Conservation (phyloP, 1,140 invertebrate species). For the Tribolium madens region DNA sequence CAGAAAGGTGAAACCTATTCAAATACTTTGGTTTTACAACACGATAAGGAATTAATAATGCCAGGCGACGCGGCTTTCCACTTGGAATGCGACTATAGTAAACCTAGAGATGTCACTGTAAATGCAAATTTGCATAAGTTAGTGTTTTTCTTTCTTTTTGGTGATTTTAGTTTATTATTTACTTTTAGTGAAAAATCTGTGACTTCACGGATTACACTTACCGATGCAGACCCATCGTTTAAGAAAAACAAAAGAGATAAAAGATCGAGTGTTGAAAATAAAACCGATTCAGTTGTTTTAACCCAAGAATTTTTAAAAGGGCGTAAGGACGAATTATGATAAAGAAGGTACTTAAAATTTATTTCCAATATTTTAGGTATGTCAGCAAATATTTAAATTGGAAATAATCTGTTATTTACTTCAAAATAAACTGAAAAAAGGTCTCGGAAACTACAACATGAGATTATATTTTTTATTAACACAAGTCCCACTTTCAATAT, state of each 20-base stretch:
- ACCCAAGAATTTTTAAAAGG: slow-evolving; percentile 60
- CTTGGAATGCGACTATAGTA: slow-evolving; percentile 72
- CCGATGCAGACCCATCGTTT: slow-evolving; percentile 65
- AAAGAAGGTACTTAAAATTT: background rate
- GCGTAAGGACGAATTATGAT: slow-evolving; percentile 49
- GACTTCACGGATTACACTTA: slow-evolving; percentile 65
- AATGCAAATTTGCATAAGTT: slow-evolving; percentile 66
- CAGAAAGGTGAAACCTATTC: slow-evolving; percentile 68
- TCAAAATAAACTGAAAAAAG: too few relatives aligned
- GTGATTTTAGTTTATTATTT: background rate
- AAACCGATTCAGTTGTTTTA: slow-evolving; percentile 61
- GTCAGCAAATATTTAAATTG: slow-evolving; percentile 4
- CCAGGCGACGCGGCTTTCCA: slow-evolving; percentile 75
- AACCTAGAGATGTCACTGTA: slow-evolving; percentile 68
- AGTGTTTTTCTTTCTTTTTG: background rate
- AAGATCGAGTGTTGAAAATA: slow-evolving; percentile 59
- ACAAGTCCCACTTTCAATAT: slow-evolving; percentile 23
- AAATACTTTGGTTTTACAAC: slow-evolving; percentile 72
- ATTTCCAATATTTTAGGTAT: slow-evolving; percentile 6
- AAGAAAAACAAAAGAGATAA: slow-evolving; percentile 53
- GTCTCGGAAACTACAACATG: too few relatives aligned
- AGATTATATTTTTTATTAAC: slow-evolving; percentile 24
- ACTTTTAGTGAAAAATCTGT: slow-evolving; percentile 48
- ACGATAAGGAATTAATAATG: slow-evolving; percentile 74
- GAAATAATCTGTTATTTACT: too few relatives aligned